phyloP scores from a whole-genome alignment of 64 coral and sea anemone genomes.

The Stichodactyla mertensii region DNA sequence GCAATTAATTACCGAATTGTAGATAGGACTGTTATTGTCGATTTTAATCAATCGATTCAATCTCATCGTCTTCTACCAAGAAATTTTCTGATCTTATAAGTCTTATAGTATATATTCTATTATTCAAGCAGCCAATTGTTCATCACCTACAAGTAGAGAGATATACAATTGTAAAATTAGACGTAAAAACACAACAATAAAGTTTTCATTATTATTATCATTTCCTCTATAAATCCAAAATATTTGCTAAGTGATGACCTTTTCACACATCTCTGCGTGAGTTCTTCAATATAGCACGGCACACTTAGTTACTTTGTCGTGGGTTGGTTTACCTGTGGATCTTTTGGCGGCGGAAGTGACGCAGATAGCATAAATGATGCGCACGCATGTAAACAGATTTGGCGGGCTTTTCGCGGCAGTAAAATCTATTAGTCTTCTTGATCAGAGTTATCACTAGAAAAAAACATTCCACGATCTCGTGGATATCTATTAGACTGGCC shows the following conservation, averaged over 20 bases:
- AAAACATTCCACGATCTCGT: neutral
- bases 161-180: too few relatives aligned
- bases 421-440: neutral
- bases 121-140: too few relatives aligned
- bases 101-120: too few relatives aligned
- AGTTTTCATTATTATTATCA: too few relatives aligned
- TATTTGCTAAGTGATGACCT: neutral
- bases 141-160: too few relatives aligned
- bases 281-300: neutral
- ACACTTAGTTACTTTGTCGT: neutral
- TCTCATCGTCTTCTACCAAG: too few relatives aligned
- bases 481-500: neutral
- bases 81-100: too few relatives aligned
- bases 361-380: neutral
- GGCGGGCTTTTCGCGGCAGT: constrained; percentile 17
- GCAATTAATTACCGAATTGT: too few relatives aligned
- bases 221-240: neutral
- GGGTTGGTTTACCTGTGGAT: neutral
- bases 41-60: too few relatives aligned
- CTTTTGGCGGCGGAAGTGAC: neutral
- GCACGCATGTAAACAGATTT: neutral
- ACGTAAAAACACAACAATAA: too few relatives aligned
- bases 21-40: too few relatives aligned
- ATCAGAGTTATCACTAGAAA: neutral
- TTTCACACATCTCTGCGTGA: neutral